Base-by-base conservation (phyloP, 2,888 invertebrate genomes). In the Koerneria pararmatus region DNA sequence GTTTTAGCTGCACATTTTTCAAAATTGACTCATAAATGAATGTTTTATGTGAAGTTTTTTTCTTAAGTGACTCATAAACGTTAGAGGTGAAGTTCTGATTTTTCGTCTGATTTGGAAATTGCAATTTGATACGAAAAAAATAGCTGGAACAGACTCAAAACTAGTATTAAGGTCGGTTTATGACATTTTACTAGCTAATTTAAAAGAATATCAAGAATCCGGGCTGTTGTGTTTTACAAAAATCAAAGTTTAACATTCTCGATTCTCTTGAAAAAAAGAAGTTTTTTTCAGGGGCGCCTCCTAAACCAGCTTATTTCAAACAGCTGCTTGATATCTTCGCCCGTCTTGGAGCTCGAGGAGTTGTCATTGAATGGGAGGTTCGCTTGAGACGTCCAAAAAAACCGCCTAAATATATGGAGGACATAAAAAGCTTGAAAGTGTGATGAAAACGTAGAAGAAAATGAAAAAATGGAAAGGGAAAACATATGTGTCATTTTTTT, bases 341-440 rank as follows among this genome's bases (percentile, higher is more conserved):
- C 0, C 35, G 54, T 19, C 31, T 89, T 46, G 90, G 91, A n/a
- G 91, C 89, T 0, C 91, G 89, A 32, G 91, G 90, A 0, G 82
- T 92, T 15, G 84, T 92, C 5, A 86, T 92, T 49, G 92, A 92
- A 81, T 92, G 92, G 82, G 92, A 92, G 84, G 91, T 73, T n/a
- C 19, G 53, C n/a, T 11, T n/a, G n/a, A 41, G n/a, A n/a, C n/a
- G n/a, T 41, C 46, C 11, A 41, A 41, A 15, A 41, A 15, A 41
- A 15, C 46, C n/a, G 46, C n/a, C 11, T 15, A 41, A 41, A 41
- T 41, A 41, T n/a, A 41, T 85, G 8, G 87, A 86, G 62, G 86
- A 86, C 3, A 74, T 88, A 8, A 81, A 88, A 27, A 72, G 88
- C 6, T 88, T 88, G n/a, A 37, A 24, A 22, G 32, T 22, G 5